These are phyloP conservation scores for Schrankia costaestrigalis DNA, from an alignment of 2,888 invertebrate genomes.

Conservation along the genomic window DNA sequence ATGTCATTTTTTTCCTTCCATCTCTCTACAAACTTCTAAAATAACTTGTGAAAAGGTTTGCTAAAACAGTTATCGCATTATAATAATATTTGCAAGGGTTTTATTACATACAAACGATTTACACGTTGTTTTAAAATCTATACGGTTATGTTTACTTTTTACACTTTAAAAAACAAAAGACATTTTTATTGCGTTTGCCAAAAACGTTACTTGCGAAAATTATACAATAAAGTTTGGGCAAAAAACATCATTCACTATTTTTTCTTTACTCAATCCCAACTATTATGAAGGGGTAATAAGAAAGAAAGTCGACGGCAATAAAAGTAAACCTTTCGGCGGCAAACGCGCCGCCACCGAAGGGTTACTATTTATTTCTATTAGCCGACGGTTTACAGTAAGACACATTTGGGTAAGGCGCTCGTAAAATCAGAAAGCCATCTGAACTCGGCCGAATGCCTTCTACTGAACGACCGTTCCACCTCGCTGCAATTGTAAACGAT, in stretches of 20 bases:
- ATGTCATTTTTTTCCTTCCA: no score
- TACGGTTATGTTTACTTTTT: constrained; percentile 22
- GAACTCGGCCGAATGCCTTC: constrained; percentile 42
- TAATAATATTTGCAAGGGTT: constrained; percentile 16
- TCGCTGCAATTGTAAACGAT: constrained; percentile 61
- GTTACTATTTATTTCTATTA: constrained; percentile 74
- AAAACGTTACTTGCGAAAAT: constrained; percentile 41
- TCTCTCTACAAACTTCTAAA: no score
- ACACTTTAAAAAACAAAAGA: constrained; percentile 20
- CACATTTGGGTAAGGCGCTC: constrained; percentile 46
- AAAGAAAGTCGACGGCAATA: constrained; percentile 72
- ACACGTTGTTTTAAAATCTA: constrained; percentile 22
- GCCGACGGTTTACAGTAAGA: constrained; percentile 56
- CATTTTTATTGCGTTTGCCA: constrained; percentile 34
- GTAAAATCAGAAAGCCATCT: constrained; percentile 52
- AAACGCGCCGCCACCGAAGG: constrained; percentile 71
- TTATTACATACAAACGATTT: constrained; percentile 23
- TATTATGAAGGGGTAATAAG: constrained; percentile 71
- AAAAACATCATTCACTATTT: constrained; percentile 52
- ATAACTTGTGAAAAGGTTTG: constrained; percentile 7
- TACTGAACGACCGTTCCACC: constrained; percentile 42
- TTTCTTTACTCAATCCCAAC: constrained; percentile 57
- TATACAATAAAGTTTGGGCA: constrained; percentile 51
- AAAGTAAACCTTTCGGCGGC: constrained; percentile 77
- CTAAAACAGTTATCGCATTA: constrained; percentile 12